phyloP scores from a whole-genome alignment of 2,113 vertebrate genomes.

The Chunga burmeisteri region DNA sequence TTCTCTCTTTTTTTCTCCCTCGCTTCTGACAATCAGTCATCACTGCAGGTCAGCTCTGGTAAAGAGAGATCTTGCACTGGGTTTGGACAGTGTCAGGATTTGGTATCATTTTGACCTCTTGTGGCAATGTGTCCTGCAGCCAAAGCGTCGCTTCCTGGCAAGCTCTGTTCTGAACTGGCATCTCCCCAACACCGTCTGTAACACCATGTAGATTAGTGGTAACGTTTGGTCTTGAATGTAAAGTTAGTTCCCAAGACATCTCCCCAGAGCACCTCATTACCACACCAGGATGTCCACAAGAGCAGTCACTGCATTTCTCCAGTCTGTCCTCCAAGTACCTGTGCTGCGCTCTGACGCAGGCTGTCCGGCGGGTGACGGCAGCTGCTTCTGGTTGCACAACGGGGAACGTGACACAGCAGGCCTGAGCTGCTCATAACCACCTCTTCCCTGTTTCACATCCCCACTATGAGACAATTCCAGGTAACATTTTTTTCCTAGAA shows the following conservation, averaged over 20 bases:
- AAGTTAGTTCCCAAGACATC: neutral
- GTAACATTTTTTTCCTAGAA: neutral
- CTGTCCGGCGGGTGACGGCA: neutral
- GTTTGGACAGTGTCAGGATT: neutral
- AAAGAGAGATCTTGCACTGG: neutral
- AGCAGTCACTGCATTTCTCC: neutral
- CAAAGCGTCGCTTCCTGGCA: neutral
- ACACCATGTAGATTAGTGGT: fast-evolving
- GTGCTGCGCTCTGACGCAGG: neutral
- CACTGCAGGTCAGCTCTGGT: neutral
- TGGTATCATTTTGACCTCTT: neutral
- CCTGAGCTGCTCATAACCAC: neutral
- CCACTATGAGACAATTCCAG: neutral
- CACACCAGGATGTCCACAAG: neutral
- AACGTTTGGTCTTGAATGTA: neutral
- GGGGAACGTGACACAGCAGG: neutral
- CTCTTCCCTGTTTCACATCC: neutral
- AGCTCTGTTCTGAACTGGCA: neutral
- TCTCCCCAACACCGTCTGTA: neutral
- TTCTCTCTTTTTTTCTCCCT: neutral
- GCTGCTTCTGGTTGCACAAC: neutral
- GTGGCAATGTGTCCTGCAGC: neutral
- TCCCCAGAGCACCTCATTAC: neutral
- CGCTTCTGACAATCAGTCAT: neutral
- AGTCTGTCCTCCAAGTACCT: fast-evolving